Evolutionary conservation across 2,888 invertebrate genomes (phyloP).

Genomic region (Pinctada fucata): DNA sequence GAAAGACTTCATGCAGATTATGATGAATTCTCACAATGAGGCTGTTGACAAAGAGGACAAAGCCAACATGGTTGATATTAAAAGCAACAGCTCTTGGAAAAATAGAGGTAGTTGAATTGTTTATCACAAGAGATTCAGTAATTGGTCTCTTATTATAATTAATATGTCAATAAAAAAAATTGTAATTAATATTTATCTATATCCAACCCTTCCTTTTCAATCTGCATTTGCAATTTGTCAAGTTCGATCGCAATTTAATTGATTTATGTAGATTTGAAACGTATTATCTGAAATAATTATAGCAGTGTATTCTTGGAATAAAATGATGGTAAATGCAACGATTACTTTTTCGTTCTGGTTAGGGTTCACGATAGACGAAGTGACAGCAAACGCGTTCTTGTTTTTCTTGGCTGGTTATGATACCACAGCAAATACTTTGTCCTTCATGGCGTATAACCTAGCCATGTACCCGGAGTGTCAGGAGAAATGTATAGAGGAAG

Average conservation of each 20-base stretch:
- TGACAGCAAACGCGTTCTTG: constrained; percentile 57
- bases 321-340: no score
- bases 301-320: no score
- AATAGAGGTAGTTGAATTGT: neutral
- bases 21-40: neutral
- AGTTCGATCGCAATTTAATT: no score
- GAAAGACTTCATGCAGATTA: neutral
- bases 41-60: neutral
- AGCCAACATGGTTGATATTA: neutral
- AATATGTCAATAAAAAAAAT: no score
- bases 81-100: neutral
- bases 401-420: constrained; percentile 67
- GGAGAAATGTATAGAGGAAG: constrained; percentile 37
- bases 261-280: no score
- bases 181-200: no score
- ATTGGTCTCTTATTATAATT: no score
- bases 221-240: no score
- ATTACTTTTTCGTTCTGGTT: neutral
- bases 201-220: no score
- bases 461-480: constrained; percentile 54
- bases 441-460: constrained; percentile 53
- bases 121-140: no score
- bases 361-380: constrained; percentile 56
- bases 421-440: constrained; percentile 59
- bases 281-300: no score